Base-by-base conservation (phyloP, 2,888 invertebrate genomes). In the Coenonympha arcania region DNA sequence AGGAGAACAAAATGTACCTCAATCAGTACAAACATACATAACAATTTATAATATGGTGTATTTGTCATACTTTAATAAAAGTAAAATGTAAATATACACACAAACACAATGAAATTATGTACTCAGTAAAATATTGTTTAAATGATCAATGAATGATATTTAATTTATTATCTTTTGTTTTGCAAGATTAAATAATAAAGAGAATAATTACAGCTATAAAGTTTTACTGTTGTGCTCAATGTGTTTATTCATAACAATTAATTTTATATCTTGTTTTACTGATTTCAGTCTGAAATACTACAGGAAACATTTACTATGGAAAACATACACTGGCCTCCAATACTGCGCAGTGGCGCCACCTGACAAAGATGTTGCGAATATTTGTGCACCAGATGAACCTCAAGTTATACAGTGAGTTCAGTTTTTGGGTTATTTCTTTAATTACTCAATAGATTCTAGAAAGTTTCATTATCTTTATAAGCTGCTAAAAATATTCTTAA, bases 301-400 rank as follows among this genome's bases (percentile, higher is more conserved):
- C 69, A 86, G 90, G 63, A 94, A 94, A 82, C 92, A 91, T 81
- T 87, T 95, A 39, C 91, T 95, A 73, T 95, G 95, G 92, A 93
- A 92, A 85, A 92, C 95, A 1, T 94, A 95, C 75, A 93, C 94
- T 65, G 89, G 93, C 3, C 85, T 95, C 33, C 95, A 95, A 68
- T 95, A 95, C 66, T 90, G 94, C 63, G 94, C 95, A 3, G 95
- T 95, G 0, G 88, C 93, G n/a, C 89, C 93, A 58, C 94, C 94
- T 2, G 90, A 76, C 87, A 93, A 84, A 88, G 79, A 80, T 19
- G 75, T 80, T 6, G 51, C 81, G 31, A 91, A 79, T 87, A 87
- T 69, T 76, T 89, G 67, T 79, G 88, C 69, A 64, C 88, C 68
- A 68, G 91, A 93, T 62, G 92, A 92, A 61, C 88, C 88, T 15